Conservation (phyloP, 2,797 vertebrate species). For the Iguana delicatissima region DNA sequence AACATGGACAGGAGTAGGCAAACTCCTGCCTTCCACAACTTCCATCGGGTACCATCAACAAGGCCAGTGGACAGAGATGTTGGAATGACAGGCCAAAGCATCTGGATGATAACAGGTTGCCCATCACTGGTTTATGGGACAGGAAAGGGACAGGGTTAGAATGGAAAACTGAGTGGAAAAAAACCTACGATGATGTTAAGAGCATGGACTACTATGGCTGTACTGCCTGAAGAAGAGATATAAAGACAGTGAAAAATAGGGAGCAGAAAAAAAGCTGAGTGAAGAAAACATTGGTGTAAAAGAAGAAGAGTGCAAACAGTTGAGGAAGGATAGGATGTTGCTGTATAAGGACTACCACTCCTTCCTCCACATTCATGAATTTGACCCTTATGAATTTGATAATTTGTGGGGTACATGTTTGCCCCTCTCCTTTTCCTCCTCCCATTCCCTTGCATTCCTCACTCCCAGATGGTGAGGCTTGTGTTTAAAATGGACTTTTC, state of each 20-base stretch:
- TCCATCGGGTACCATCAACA: not conserved
- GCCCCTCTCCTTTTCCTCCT: no score
- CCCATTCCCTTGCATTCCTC: no score
- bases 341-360: not conserved
- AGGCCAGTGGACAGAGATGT: not conserved
- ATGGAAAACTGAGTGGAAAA: not conserved
- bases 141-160: not conserved
- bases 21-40: not conserved
- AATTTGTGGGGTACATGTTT: no score
- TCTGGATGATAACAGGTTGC: not conserved
- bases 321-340: not conserved
- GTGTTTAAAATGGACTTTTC: no score
- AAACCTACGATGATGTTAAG: not conserved
- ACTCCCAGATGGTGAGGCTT: no score
- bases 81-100: not conserved
- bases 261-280: not conserved
- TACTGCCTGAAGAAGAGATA: not conserved
- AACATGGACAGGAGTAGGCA: not conserved
- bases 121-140: not conserved
- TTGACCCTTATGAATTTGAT: no score
- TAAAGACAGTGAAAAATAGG: not conserved
- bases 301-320: not conserved
- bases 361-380: no score
- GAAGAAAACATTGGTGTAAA: not conserved
- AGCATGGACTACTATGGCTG: not conserved